phyloP scores from a whole-genome alignment of 2,888 invertebrate genomes.

The Physocephala rufipes region DNA sequence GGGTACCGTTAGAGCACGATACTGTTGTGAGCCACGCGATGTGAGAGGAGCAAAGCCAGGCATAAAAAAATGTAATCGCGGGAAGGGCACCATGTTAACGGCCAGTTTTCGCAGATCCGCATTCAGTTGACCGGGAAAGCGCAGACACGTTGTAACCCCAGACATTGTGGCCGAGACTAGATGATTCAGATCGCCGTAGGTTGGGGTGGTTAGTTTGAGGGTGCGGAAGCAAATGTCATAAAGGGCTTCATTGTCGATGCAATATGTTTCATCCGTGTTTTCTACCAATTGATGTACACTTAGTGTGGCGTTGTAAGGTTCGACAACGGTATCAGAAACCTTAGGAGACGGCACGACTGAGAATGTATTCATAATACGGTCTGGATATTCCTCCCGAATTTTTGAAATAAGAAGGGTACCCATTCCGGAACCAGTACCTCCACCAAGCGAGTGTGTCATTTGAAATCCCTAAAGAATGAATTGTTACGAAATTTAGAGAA shows the following conservation, averaged over 20 bases:
- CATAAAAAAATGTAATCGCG: conserved; percentile 95
- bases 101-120: conserved; percentile 91
- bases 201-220: conserved; percentile 86
- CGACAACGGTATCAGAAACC: conserved; percentile 71
- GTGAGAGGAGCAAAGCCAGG: conserved; percentile 95
- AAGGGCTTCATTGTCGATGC: conserved; percentile 92
- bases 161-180: conserved; percentile 88
- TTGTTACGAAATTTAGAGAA: not conserved
- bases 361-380: conserved; percentile 87
- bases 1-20: conserved; percentile 89
- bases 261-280: conserved; percentile 91
- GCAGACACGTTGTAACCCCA: conserved; percentile 84
- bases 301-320: conserved; percentile 90
- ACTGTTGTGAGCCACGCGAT: conserved; percentile 88
- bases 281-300: conserved; percentile 90
- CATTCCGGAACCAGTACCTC: conserved; percentile 90
- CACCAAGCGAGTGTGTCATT: conserved; percentile 84
- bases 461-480: conserved; percentile 73
- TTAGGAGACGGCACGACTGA: conserved; percentile 87
- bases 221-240: conserved; percentile 94
- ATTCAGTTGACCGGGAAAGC: conserved; percentile 94
- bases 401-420: conserved; percentile 88
- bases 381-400: conserved; percentile 88
- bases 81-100: conserved; percentile 98
- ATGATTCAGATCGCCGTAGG: conserved; percentile 93